Percentiles rank a stretch among this genome's conserved stretches.
These are phyloP conservation scores for Corythaeola cristata DNA, from an alignment of 2,113 vertebrate genomes.

Conservation along the genomic window DNA sequence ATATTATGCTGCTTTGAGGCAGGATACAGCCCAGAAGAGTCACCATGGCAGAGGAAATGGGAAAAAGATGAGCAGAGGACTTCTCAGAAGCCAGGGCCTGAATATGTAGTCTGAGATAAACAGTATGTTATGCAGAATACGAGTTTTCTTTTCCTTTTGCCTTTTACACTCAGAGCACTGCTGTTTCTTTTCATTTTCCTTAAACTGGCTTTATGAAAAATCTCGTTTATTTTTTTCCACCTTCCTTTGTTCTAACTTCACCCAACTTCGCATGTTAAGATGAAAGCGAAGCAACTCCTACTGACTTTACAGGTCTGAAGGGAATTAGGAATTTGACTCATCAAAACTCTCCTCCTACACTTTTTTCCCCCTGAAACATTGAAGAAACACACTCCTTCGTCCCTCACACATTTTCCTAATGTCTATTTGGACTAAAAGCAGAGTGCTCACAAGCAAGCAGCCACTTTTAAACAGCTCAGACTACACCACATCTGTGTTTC, in stretches of 20 bases:
- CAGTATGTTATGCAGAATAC: not conserved
- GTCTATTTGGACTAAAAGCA: not conserved
- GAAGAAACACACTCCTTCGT: not conserved
- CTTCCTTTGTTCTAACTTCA: conserved; percentile 23
- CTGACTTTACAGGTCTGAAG: conserved; percentile 35
- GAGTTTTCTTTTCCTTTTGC: not conserved
- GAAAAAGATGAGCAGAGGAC: not conserved
- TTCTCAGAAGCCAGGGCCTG: not conserved
- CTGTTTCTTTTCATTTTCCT: not conserved
- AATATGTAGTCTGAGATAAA: not conserved
- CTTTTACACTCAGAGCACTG: not conserved
- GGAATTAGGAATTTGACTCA: conserved; percentile 16
- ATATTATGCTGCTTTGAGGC: not conserved
- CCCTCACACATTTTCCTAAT: not conserved
- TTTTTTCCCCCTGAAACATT: not conserved
- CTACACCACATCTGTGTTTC: conserved; percentile 19
- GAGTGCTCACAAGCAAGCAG: not conserved
- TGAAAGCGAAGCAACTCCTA: conserved; percentile 38
- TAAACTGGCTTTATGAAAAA: not conserved
- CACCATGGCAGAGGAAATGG: not conserved
- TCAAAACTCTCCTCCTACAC: not conserved
- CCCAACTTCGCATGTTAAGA: not conserved
- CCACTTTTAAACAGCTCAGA: not conserved
- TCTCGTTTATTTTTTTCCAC: not conserved
- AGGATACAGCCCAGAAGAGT: not conserved